Percentiles rank a stretch among this genome's conserved stretches.
phyloP scores from a whole-genome alignment of 2,797 vertebrate genomes.

The Xenentodon cancila region DNA sequence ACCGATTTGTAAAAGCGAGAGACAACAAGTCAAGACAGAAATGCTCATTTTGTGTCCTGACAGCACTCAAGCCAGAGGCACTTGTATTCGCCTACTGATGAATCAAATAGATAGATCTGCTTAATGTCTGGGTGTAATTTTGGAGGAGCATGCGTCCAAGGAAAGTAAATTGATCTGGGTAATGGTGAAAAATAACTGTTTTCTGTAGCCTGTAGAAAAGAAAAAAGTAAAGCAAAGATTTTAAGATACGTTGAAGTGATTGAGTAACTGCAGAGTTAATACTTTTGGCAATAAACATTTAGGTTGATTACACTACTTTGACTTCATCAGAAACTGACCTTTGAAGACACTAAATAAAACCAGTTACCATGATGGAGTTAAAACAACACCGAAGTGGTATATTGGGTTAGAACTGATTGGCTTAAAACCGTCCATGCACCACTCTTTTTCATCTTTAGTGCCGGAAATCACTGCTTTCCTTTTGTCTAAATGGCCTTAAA shows the following conservation, averaged over 20 bases:
- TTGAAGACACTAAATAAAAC: slow-evolving; percentile 80
- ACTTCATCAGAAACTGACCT: slow-evolving; percentile 79
- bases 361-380: slow-evolving; percentile 78
- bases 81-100: slow-evolving; percentile 32
- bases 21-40: slow-evolving; percentile 18
- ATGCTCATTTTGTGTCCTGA: slow-evolving; percentile 35
- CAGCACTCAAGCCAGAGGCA: slow-evolving; percentile 36
- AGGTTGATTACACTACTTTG: slow-evolving; percentile 76
- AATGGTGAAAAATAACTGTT: slow-evolving; percentile 60
- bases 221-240: slow-evolving; percentile 30
- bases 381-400: slow-evolving; percentile 78
- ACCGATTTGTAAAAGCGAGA: background rate
- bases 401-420: slow-evolving; percentile 81
- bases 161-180: slow-evolving; percentile 39
- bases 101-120: slow-evolving; percentile 35
- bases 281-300: slow-evolving; percentile 73
- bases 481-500: slow-evolving; percentile 75
- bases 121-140: slow-evolving; percentile 45
- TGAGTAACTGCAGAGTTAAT: slow-evolving; percentile 71
- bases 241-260: slow-evolving; percentile 51
- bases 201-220: slow-evolving; percentile 36
- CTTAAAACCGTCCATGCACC: slow-evolving; percentile 67
- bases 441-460: slow-evolving; percentile 78
- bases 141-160: slow-evolving; percentile 30
- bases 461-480: slow-evolving; percentile 81